Evolutionary conservation across 2,113 vertebrate genomes (phyloP), one percentile per base, ranked within the genome.

Genomic region (Thalassoma bifasciatum): DNA sequence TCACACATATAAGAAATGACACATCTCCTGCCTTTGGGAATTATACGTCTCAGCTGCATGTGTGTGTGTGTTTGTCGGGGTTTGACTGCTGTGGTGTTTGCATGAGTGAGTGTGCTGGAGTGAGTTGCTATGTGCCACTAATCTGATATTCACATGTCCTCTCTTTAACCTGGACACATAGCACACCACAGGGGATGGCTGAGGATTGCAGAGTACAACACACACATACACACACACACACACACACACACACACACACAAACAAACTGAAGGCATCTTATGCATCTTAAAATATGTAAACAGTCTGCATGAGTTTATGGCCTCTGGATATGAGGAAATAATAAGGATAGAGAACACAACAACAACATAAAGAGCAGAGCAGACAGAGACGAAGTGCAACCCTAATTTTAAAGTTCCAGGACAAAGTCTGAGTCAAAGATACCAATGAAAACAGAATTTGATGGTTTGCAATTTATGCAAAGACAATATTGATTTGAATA

Each of bases 1-100:
- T 81, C 83, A 59, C 40, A 69, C 64, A 67, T 77, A 86, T 81
- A 75, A 58, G 54, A 81, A 82, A 76, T 83, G 83, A 75, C 80
- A 80, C 24, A 24, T 82, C 59, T 38, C 53, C 37, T 70, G 81
- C 64, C 58, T 44, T 21, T 67, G 80, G 56, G 44, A 63, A 50
- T 54, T 72, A 53, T 62, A 66, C 58, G 75, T 79, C 64, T 79
- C 50, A 77, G 52, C 58, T 72, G 54, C 76, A 38, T 81, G 17
- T 79, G 53, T 79, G 54, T 81, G 17, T 79, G 53, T 79, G 54
- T 83, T 51, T 44, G 67, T 72, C 30, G 64, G 26, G 30, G 72
- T 80, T 69, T 65, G 57, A 64, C 54, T 66, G 57, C 40, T 17
- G 13, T 37, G 52, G 52, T 66, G 54, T 79, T 53, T 40, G 71